A percentile compares a stretch with the other conserved stretches of the same genome.
phyloP scores from a whole-genome alignment of 2,797 vertebrate genomes.

The Aulostomus chinensis region DNA sequence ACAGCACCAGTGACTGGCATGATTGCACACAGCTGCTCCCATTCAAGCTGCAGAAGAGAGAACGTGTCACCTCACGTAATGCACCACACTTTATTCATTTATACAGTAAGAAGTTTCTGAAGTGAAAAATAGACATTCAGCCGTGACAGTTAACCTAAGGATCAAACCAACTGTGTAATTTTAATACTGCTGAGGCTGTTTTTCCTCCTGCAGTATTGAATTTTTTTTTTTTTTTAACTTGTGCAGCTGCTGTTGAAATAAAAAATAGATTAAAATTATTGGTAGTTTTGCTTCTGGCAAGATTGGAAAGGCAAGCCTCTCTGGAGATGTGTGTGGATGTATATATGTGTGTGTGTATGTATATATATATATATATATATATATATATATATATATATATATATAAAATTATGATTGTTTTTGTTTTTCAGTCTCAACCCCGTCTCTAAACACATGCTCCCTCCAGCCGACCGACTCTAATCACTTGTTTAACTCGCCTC shows the following conservation, averaged over 20 bases:
- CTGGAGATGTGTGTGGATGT: not conserved
- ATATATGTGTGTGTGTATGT: too few species aligned
- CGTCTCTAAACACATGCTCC: constrained; percentile 7
- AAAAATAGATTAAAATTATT: constrained; percentile 23
- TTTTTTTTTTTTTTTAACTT: constrained; percentile 15
- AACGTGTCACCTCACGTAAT: constrained; percentile 44
- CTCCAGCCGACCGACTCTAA: constrained; percentile 20
- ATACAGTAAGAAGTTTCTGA: constrained; percentile 6
- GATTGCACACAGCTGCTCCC: constrained; percentile 60
- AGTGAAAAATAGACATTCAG: constrained; percentile 1
- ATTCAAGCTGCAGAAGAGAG: constrained; percentile 50
- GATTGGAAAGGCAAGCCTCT: not conserved
- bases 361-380: too few species aligned
- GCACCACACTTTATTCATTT: constrained; percentile 44
- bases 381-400: too few species aligned
- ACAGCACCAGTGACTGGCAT: constrained; percentile 17
- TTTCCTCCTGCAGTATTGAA: constrained; percentile 5
- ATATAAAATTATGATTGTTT: too few species aligned
- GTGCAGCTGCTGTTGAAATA: constrained; percentile 22
- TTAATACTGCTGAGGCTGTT: constrained; percentile 20
- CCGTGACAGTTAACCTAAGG: constrained; percentile 2
- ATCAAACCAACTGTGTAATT: constrained; percentile 16
- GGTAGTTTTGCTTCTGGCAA: not conserved
- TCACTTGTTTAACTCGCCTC: not conserved
- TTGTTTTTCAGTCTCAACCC: not conserved